These are phyloP conservation scores for Lepidocyrtinus sp. DNA, from an alignment of 2,888 invertebrate genomes.

Conservation along the genomic window DNA sequence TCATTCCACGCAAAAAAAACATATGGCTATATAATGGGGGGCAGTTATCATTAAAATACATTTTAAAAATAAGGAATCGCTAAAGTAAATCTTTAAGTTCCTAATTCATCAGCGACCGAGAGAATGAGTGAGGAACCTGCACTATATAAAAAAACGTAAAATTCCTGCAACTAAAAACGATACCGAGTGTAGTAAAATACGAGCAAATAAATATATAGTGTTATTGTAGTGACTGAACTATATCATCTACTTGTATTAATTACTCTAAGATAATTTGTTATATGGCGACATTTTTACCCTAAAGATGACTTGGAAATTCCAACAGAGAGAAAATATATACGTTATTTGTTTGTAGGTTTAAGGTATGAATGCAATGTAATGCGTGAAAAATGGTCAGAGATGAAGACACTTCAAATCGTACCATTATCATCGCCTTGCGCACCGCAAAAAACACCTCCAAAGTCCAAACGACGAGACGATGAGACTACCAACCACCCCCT, in stretches of 20 bases:
- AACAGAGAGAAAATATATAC: constrained; percentile 34
- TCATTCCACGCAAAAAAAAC: no score
- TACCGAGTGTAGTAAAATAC: constrained; percentile 26
- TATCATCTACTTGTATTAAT: neutral
- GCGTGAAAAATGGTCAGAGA: constrained; percentile 24
- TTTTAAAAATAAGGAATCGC: no score
- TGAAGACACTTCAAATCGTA: no score
- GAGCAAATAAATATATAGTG: constrained; percentile 37
- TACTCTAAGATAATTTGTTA: constrained; percentile 20
- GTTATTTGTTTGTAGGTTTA: neutral
- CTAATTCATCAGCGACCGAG: neutral
- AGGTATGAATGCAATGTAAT: neutral
- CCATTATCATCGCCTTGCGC: no score
- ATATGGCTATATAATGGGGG: no score
- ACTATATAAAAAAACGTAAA: constrained; percentile 17
- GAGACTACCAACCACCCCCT: no score
- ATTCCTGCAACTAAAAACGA: neutral
- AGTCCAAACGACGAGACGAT: no score
- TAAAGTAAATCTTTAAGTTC: no score
- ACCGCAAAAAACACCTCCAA: no score
- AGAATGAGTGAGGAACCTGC: constrained; percentile 5
- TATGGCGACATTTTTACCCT: constrained; percentile 31
- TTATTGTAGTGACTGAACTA: neutral
- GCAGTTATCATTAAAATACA: no score
- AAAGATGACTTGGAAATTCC: constrained; percentile 46